Evolutionary conservation across 1,140 invertebrate genomes (phyloP).

Genomic region (Stegodyphus mimosarum): DNA sequence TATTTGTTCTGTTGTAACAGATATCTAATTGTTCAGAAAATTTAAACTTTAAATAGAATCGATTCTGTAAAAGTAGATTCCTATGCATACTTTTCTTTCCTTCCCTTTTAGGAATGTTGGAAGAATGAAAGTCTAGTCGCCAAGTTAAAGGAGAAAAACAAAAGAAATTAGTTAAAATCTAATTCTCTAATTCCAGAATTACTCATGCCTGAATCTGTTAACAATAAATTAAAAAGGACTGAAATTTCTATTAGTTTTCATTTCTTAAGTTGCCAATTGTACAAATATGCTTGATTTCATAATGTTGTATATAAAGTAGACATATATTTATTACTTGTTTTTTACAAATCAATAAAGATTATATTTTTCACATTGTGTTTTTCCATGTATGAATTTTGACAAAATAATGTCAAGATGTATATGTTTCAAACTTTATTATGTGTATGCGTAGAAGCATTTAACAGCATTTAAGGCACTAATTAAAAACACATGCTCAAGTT

Average conservation of each 20-base stretch:
- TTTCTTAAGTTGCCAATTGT: conserved; percentile 25
- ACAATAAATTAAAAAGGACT: neutral
- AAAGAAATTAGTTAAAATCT: conserved; percentile 11
- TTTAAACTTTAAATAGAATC: too few relatives aligned
- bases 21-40: too few relatives aligned
- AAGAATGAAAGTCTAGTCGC: conserved; percentile 74
- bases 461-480: too few relatives aligned
- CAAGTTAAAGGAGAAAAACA: conserved; percentile 66
- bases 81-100: too few relatives aligned
- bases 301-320: conserved; percentile 27
- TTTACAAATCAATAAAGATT: conserved; percentile 43
- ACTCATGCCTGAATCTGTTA: neutral
- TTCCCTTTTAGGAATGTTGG: conserved; percentile 74
- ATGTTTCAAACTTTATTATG: too few relatives aligned
- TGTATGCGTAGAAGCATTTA: too few relatives aligned
- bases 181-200: neutral
- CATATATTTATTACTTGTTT: conserved; percentile 45
- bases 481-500: too few relatives aligned
- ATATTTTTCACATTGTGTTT: conserved; percentile 3
- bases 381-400: neutral
- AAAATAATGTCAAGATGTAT: too few relatives aligned
- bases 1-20: too few relatives aligned
- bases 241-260: neutral
- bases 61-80: too few relatives aligned
- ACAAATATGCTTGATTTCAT: conserved; percentile 12